These are phyloP conservation scores for Mylabris sibirica DNA, from an alignment of 2,888 invertebrate species.

Conservation along the genomic window DNA sequence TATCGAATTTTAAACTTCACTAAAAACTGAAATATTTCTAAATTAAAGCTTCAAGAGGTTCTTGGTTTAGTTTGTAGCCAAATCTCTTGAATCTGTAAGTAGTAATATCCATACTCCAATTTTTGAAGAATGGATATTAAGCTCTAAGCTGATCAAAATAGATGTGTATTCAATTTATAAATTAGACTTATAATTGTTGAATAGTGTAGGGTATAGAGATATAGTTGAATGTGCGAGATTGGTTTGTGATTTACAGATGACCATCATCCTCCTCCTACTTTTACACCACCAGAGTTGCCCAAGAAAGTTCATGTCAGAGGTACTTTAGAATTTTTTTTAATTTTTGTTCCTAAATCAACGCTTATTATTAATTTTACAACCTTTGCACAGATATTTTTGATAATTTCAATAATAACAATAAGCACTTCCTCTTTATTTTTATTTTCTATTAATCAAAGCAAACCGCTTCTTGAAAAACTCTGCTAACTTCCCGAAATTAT, in stretches of 20 bases:
- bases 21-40: not conserved
- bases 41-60: not conserved
- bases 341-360: not conserved
- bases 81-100: not conserved
- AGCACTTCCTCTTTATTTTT: not conserved
- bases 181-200: slow-evolving; percentile 7
- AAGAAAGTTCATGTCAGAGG: slow-evolving; percentile 98
- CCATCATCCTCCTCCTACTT: slow-evolving; percentile 96
- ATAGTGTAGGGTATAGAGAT: slow-evolving; percentile 37
- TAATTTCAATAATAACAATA: slow-evolving; percentile 12
- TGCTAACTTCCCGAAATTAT: slow-evolving; percentile 36
- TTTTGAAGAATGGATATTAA: not conserved
- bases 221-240: slow-evolving; percentile 66
- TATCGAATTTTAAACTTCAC: not conserved
- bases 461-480: slow-evolving; percentile 56
- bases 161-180: not conserved
- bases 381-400: slow-evolving; percentile 19
- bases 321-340: slow-evolving; percentile 58
- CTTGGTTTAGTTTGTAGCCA: no score
- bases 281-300: slow-evolving; percentile 98
- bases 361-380: slow-evolving; percentile 26
- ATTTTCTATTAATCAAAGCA: not conserved
- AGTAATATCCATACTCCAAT: not conserved
- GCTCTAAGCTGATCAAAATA: not conserved
- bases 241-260: slow-evolving; percentile 90